Evolutionary conservation across 2,113 vertebrate genomes (phyloP), one percentile per base, ranked within the genome.

Genomic region (Porphyrio hochstetteri): DNA sequence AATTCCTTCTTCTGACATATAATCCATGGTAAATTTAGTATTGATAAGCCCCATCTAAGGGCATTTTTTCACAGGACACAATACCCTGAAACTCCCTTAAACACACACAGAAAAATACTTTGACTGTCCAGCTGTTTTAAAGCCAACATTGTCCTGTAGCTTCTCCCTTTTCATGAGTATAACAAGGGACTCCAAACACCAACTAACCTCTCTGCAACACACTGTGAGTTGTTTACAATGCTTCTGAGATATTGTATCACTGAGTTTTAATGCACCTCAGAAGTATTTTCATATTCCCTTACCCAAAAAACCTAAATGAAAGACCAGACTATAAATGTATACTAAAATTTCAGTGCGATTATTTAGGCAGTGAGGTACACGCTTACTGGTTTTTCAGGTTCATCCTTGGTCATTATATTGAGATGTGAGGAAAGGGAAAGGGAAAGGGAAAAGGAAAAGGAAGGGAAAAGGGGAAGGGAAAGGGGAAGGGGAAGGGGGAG

Each of bases 1-100:
- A 90, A 70, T 92, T 68, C 27, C 16, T 95, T 69, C 16, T 92
- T 13, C 24, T 59, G 72, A 89, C n/a, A 70, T 59, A 75, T 38
- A 65, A 86, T 64, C 82, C 28, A 52, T 75, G 75, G 21, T 44
- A 86, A 68, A 86, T 84, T 91, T 88, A 77, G n/a, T 88, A 78
- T 56, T 95, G 53, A 87, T 81, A 71, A 29, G 17, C 17, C 92
- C 24, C 33, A 15, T 67, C 7, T 44, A 61, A 82, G n/a, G 5
- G 2, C 11, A 20, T 67, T 67, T 81, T 72, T 56, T 7, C 17
- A 31, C 12, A 59, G 10, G 7, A 57, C 84, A 77, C 31, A 28
- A 27, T n/a, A 53, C 24, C 28, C 10, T 90, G 46, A 70, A 72
- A 84, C 10, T 82, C 44, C 28, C 40, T 76, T 36, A 80, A 94